Evolutionary conservation across 92 coral and sea anemone genomes (phyloP).

Genomic region (Umimayanthus kanabou): DNA sequence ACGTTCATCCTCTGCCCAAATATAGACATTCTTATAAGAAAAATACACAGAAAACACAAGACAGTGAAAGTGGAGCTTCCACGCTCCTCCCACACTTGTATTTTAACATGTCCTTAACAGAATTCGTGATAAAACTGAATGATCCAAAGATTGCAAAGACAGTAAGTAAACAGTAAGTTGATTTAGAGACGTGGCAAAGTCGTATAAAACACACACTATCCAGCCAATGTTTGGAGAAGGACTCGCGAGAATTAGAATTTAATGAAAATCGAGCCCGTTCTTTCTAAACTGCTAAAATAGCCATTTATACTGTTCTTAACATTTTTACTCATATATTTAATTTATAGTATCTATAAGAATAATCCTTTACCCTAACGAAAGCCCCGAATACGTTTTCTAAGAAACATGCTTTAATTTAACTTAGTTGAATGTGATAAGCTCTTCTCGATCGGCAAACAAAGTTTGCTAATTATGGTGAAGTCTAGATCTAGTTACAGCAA

Average conservation of each 20-base stretch:
- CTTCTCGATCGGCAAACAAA: background rate
- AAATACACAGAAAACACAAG: too few species aligned
- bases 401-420: too few species aligned
- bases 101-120: background rate
- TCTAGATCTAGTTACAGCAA: background rate
- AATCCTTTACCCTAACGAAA: background rate
- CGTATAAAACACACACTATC: background rate
- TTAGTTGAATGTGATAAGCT: background rate
- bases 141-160: background rate
- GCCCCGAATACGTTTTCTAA: background rate
- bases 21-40: background rate
- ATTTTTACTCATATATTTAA: background rate
- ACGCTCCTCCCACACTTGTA: background rate
- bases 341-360: background rate
- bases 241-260: too few species aligned
- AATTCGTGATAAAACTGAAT: background rate
- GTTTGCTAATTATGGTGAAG: background rate
- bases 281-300: too few species aligned
- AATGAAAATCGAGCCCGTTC: too few species aligned
- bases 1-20: background rate
- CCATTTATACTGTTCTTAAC: too few species aligned
- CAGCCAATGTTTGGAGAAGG: background rate
- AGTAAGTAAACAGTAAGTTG: background rate
- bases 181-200: background rate
- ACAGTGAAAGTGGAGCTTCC: too few species aligned